These are phyloP conservation scores for Seladonia tumulorum DNA, from an alignment of 2,888 invertebrate genomes.

Conservation along the genomic window DNA sequence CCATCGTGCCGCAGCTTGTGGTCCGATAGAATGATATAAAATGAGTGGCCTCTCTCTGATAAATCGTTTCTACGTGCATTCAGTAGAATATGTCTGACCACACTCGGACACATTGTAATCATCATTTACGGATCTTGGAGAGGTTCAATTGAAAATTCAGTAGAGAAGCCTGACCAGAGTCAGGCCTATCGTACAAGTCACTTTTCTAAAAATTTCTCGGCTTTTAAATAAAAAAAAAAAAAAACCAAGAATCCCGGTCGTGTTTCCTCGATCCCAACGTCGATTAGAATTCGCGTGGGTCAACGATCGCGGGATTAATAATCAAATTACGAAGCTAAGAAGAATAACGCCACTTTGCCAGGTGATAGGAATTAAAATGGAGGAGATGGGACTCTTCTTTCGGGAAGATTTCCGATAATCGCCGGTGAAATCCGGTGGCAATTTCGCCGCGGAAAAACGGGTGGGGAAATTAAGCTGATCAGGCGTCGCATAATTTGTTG, in stretches of 20 bases:
- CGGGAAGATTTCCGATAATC: neutral
- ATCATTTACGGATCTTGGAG: neutral
- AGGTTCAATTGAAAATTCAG: neutral
- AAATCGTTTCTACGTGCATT: neutral
- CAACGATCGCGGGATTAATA: neutral
- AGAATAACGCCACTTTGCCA: neutral
- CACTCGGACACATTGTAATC: neutral
- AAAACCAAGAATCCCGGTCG: neutral
- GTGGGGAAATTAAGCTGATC: constrained; percentile 6
- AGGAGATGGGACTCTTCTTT: neutral
- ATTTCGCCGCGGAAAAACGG: neutral
- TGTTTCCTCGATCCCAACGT: neutral
- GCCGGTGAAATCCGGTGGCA: neutral
- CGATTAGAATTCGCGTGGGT: neutral
- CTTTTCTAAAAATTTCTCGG: neutral
- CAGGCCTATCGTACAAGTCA: neutral
- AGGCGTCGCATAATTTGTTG: constrained; percentile 43
- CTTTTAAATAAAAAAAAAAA: neutral
- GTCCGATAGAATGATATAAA: neutral
- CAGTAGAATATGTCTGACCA: neutral
- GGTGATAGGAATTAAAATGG: neutral
- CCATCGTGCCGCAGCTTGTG: neutral
- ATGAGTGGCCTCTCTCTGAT: neutral
- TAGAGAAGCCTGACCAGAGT: neutral
- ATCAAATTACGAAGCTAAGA: neutral